Conservation (phyloP, 2,888 invertebrate species). For the Xiphydria camelus region DNA sequence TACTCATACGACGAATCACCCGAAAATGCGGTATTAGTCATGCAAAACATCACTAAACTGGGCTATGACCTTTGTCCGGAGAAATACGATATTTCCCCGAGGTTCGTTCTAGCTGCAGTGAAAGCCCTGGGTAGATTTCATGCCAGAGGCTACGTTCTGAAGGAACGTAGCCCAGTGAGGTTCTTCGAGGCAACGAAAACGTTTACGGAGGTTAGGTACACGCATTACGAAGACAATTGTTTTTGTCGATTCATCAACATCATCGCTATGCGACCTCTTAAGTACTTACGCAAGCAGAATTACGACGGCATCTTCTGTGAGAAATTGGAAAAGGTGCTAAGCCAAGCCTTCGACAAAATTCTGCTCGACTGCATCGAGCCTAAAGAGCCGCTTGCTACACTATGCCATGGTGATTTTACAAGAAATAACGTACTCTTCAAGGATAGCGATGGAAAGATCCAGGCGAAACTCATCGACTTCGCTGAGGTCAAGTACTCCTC, state of each 20-base stretch:
- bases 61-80: conserved; percentile 30
- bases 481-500: conserved; percentile 38
- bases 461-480: conserved; percentile 39
- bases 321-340: conserved; percentile 26
- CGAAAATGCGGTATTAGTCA: conserved; percentile 27
- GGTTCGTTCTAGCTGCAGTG: conserved; percentile 37
- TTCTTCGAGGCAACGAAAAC: conserved; percentile 26
- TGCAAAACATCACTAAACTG: conserved; percentile 33
- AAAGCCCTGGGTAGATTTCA: conserved; percentile 45
- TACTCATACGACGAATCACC: conserved; percentile 15
- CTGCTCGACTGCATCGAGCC: conserved; percentile 21
- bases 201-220: conserved; percentile 30
- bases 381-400: conserved; percentile 40
- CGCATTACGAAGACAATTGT: neutral
- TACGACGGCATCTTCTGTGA: conserved; percentile 35
- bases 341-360: conserved; percentile 18
- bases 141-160: conserved; percentile 39
- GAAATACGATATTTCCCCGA: conserved; percentile 25
- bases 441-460: conserved; percentile 2
- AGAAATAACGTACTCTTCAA: conserved; percentile 43
- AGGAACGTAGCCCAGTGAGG: conserved; percentile 23
- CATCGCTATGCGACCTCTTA: conserved; percentile 22
- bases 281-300: conserved; percentile 26
- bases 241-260: conserved; percentile 1
- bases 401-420: conserved; percentile 50